These are phyloP conservation scores for Oreochromis grahami DNA, from an alignment of 2,797 vertebrate species.

Conservation along the genomic window DNA sequence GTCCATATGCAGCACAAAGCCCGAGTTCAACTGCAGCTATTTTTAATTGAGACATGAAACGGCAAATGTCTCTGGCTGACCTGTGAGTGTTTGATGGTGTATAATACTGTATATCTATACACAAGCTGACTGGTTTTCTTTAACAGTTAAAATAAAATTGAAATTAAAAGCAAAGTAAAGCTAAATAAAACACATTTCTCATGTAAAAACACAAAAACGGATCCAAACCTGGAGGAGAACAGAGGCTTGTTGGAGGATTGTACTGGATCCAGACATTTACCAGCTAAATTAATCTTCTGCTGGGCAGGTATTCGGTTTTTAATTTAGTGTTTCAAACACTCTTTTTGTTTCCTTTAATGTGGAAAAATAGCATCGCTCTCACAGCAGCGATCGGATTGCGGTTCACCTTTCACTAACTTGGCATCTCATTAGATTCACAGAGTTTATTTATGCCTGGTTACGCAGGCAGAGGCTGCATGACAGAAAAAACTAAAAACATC, in stretches of 20 bases:
- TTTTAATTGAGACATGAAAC: not conserved
- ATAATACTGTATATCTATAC: not conserved
- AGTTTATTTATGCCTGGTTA: not conserved
- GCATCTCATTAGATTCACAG: not conserved
- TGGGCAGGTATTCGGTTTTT: not conserved
- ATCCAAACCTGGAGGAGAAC: not conserved
- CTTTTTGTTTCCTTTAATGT: not conserved
- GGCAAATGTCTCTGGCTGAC: not conserved
- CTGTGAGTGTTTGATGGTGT: not conserved
- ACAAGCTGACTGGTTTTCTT: not conserved
- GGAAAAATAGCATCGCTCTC: accelerated
- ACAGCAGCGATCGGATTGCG: not conserved
- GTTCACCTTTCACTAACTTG: not conserved
- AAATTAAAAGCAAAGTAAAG: not conserved
- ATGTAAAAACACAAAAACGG: accelerated
- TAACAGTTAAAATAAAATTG: not conserved
- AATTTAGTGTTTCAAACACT: not conserved
- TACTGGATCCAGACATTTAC: not conserved
- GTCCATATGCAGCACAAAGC: not conserved
- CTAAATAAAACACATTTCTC: not conserved
- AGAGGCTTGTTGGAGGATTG: not conserved
- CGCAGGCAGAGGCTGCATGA: not conserved
- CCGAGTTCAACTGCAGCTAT: not conserved
- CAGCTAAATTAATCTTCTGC: not conserved
- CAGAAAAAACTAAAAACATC: not conserved